Percentiles rank a stretch among this genome's conserved stretches.
These are phyloP conservation scores for Papilio xuthus DNA, from an alignment of 1,140 invertebrate species.

Conservation along the genomic window DNA sequence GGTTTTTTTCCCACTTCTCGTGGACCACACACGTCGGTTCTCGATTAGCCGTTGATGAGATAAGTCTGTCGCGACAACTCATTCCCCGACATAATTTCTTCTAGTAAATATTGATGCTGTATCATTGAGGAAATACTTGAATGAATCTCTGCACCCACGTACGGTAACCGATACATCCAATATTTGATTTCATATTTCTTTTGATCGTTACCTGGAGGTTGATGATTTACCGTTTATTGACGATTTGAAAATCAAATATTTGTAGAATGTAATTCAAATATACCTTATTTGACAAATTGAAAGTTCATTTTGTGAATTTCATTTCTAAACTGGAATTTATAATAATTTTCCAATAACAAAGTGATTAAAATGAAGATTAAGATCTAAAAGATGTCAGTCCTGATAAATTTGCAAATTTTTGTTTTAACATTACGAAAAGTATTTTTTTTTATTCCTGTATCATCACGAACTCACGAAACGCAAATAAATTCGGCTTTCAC, in stretches of 20 bases:
- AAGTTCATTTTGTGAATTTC: neutral
- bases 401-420: constrained; percentile 15
- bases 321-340: neutral
- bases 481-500: constrained; percentile 58
- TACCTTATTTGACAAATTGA: neutral
- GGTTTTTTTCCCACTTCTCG: constrained; percentile 47
- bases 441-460: constrained; percentile 38
- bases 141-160: constrained; percentile 4
- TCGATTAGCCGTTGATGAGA: constrained; percentile 50
- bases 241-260: constrained; percentile 13
- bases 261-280: neutral
- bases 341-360: neutral
- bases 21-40: constrained; percentile 64
- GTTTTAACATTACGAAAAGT: constrained; percentile 29
- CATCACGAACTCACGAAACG: constrained; percentile 33
- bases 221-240: constrained; percentile 15
- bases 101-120: neutral
- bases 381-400: neutral
- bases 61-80: constrained; percentile 1
- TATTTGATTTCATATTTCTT: constrained; percentile 26
- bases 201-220: constrained; percentile 3
- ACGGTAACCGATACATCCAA: constrained; percentile 21
- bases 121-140: constrained; percentile 28
- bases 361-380: neutral
- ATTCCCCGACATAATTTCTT: constrained; percentile 17